Percentiles rank a stretch among this genome's conserved stretches.
phyloP scores from a whole-genome alignment of 2,797 vertebrate genomes.

The Tachyglossus aculeatus region DNA sequence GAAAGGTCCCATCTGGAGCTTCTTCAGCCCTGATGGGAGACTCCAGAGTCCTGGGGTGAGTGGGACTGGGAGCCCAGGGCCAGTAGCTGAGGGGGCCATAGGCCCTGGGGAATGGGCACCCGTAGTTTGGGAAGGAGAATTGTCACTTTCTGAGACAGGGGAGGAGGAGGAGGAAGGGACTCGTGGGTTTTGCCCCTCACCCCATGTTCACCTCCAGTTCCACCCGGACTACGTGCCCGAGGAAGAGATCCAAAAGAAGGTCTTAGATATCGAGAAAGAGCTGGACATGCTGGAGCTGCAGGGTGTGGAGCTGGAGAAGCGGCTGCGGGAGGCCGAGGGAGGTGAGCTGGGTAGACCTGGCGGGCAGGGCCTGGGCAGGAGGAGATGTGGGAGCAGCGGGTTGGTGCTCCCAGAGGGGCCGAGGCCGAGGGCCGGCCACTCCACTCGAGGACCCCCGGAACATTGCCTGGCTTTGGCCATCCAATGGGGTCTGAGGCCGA shows the following conservation, averaged over 20 bases:
- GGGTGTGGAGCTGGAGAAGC: constrained; percentile 89
- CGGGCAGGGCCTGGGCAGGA: neutral
- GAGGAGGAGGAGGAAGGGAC: neutral
- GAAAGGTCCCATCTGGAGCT: too few relatives aligned
- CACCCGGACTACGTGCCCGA: constrained; percentile 74
- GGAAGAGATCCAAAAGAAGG: constrained; percentile 84
- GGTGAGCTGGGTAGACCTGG: constrained; percentile 69
- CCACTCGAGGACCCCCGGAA: rapidly evolving
- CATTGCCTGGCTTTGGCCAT: neutral
- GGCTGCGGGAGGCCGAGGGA: constrained; percentile 86
- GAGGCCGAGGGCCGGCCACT: too few relatives aligned
- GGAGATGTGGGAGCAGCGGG: neutral
- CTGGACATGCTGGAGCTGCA: constrained; percentile 84
- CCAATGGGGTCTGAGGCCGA: neutral
- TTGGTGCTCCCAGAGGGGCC: rapidly evolving
- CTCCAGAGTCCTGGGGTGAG: too few relatives aligned
- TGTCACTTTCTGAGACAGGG: neutral
- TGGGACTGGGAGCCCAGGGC: too few relatives aligned
- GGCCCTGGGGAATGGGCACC: too few relatives aligned
- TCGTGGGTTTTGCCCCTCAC: neutral
- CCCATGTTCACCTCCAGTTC: constrained; percentile 59
- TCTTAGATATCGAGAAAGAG: constrained; percentile 81
- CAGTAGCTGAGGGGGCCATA: too few relatives aligned
- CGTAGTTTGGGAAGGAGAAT: neutral
- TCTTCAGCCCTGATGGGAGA: too few relatives aligned